Base-by-base conservation (phyloP, 2,888 invertebrate genomes). In the Acanthosoma haemorrhoidale region DNA sequence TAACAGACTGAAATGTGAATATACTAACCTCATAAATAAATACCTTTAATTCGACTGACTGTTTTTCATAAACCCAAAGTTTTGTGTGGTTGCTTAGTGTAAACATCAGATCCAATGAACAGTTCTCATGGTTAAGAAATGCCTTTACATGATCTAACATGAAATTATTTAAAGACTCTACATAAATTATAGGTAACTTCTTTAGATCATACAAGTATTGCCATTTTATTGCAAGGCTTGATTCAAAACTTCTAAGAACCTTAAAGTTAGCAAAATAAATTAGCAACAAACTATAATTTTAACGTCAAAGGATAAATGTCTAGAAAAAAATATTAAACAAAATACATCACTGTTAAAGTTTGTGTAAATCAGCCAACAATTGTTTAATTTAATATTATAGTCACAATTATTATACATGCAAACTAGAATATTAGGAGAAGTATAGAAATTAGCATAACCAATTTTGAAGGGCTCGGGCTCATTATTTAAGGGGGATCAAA, bases 11-110 rank as follows among this genome's bases (percentile, higher is more conserved):
- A 58, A 58, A 4, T 8, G 9, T 11, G 13, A 32, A 1, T 15
- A 5, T 8, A 38, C 67, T 5, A 25, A 67, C 67, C 18, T 51
- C 67, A 32, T 13, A 3, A 18, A 67, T 29, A 16, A 67, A 57
- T 21, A 18, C 5, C 16, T 57, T 67, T 15, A 36, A 31, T 13
- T 67, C 34, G 1, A 6, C 11, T 51, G 43, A 9, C 34, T 51
- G 18, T n/a, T 67, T 67, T 51, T 67, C 57, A 57, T 18, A 18
- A 32, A 9, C 18, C 67, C 67, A 67, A 9, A 34, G 57, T 16
- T 67, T 67, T 21, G 51, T 0, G 34, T 67, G 67, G 32, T 57
- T 43, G 18, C 32, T 36, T 4, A 67, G 15, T 9, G 18, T 18
- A 31, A 25, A 57, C 16, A 25, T 9, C 18, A 67, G 13, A 31